Percentiles rank a stretch among this genome's conserved stretches.
Conservation (phyloP, 2,797 vertebrate species). For the Cossypha heuglini region DNA sequence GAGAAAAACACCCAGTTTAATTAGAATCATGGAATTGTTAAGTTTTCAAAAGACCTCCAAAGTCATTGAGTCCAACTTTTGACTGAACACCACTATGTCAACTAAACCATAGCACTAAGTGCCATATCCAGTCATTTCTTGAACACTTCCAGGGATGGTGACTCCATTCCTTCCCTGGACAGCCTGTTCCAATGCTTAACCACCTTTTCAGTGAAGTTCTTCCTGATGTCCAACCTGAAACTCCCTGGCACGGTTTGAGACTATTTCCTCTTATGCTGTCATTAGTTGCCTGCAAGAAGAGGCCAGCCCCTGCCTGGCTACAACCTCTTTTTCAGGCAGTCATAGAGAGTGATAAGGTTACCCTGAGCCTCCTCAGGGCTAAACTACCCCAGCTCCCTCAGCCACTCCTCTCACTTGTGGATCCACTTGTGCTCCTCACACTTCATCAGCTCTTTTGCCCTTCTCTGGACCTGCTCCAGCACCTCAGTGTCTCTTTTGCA, state of each 20-base stretch:
- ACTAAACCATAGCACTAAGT: not conserved
- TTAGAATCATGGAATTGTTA: not conserved
- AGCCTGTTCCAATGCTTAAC: accelerated
- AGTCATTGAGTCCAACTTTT: not conserved
- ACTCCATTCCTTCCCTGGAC: accelerated
- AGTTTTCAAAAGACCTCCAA: not conserved
- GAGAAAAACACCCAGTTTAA: not conserved
- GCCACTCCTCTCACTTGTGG: not conserved
- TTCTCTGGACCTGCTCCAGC: not conserved
- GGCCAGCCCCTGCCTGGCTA: not conserved
- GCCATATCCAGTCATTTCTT: not conserved
- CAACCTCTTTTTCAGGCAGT: not conserved
- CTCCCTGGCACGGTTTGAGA: not conserved
- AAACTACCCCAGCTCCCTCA: not conserved
- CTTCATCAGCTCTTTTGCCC: not conserved
- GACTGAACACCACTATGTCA: not conserved
- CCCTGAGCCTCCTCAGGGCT: not conserved
- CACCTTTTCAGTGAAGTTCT: not conserved
- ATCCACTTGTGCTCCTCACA: not conserved
- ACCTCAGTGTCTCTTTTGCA: not conserved
- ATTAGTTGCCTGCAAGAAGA: not conserved
- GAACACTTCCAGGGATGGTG: not conserved
- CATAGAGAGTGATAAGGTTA: not conserved
- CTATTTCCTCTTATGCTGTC: not conserved
- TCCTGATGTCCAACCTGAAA: not conserved